Evolutionary conservation across 23 tunicate species (phyloP).

Genomic region (Styela clava): DNA sequence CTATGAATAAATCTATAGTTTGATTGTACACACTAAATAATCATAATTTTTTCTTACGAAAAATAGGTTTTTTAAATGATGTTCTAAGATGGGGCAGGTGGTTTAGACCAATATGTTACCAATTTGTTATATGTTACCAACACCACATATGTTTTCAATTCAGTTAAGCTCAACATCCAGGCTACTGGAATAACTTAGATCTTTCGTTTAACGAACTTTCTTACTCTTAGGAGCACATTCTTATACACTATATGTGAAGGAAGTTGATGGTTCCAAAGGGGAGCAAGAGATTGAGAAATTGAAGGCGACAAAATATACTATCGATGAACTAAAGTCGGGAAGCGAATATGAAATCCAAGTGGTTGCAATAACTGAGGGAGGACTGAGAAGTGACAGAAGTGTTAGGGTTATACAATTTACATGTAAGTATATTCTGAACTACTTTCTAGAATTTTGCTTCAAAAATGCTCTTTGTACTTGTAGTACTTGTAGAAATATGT

Average conservation of each 20-base stretch:
- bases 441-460: background rate
- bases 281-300: constrained; percentile 1
- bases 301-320: background rate
- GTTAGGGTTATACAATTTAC: constrained; percentile 5
- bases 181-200: no score
- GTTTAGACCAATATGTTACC: no score
- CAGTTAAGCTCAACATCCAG: no score
- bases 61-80: no score
- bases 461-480: constrained; percentile 5
- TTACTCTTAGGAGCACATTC: background rate
- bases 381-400: constrained; percentile 27
- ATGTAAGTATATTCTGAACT: background rate
- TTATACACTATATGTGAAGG: background rate
- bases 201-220: no score
- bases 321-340: constrained; percentile 7
- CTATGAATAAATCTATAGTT: no score
- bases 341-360: constrained; percentile 23
- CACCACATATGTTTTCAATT: no score
- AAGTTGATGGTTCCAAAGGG: background rate
- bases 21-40: no score
- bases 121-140: no score
- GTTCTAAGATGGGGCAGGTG: no score
- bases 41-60: no score
- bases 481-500: no score
- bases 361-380: constrained; percentile 11